Evolutionary conservation across 2,888 invertebrate genomes (phyloP), one percentile per base, ranked within the genome.

Genomic region (Cylloceria caligata): DNA sequence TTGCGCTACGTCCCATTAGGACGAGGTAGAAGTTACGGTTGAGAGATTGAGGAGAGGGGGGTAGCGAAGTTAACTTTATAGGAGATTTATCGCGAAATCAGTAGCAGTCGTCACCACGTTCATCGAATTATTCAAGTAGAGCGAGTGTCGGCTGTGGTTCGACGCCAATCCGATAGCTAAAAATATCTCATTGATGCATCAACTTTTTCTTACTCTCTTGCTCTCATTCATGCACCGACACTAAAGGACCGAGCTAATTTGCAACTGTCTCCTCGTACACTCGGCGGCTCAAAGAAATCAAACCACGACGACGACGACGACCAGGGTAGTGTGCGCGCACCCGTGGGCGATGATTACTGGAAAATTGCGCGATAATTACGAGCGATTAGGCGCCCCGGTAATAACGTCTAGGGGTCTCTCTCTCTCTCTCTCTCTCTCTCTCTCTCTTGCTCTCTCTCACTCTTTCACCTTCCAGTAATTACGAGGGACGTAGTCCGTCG

Each of bases 341-440:
- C 64, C 39, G 64, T 13, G 64, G 39, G 39, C 72, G 67, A 81
- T 74, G 45, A 81, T 84, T 84, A 79, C 73, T 73, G 79, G 76
- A 81, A 84, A 84, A 81, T 83, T 83, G 68, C 60, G 81, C 76
- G 79, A 83, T 81, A 84, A 83, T 84, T 81, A 76, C 64, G 69
- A 45, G 52, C 76, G 78, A 83, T 84, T 83, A 84, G 71, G 55
- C 60, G 24, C 57, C 52, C 21, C 57, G 65, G 69, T 83, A 84
- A 83, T 84, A 83, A 80, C 79, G 72, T 72, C 71, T 60, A 16
- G n/a, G n/a, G n/a, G n/a, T 52, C 52, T 49, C 57, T 19, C 36
- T 36, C 45, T 55, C 60, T 34, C 39, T 24, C 24, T 21, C 19
- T 64, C 60, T 34, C n/a, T n/a, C n/a, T n/a, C n/a, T n/a, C n/a